phyloP scores from a whole-genome alignment of 2,797 vertebrate species.

The Xenentodon cancila region DNA sequence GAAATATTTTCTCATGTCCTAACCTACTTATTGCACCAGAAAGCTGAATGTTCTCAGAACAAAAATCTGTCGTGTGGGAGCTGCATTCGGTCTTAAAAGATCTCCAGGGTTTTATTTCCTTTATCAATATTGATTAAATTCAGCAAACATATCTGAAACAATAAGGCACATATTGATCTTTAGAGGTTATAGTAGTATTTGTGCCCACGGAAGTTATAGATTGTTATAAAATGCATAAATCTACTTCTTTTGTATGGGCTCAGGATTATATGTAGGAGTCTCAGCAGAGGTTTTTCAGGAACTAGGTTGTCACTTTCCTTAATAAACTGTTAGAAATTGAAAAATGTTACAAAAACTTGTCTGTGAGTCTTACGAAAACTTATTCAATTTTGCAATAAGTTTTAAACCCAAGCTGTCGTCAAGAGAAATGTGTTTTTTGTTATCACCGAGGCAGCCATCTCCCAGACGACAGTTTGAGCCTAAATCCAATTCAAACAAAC shows the following conservation, averaged over 20 bases:
- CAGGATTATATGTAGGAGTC: no score
- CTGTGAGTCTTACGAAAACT: no score
- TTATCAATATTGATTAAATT: slow-evolving; percentile 56
- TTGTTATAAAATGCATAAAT: no score
- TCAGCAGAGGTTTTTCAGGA: no score
- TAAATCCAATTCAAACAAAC: slow-evolving; percentile 51
- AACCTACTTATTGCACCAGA: slow-evolving; percentile 45
- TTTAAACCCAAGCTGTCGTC: slow-evolving; percentile 9
- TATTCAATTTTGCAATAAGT: neutral
- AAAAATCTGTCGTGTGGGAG: slow-evolving; percentile 47
- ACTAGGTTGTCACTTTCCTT: no score
- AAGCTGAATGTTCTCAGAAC: slow-evolving; percentile 49
- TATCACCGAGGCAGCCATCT: slow-evolving; percentile 26
- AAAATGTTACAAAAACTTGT: no score
- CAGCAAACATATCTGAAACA: slow-evolving; percentile 20
- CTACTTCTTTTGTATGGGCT: no score
- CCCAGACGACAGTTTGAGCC: slow-evolving; percentile 43
- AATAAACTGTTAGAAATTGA: no score
- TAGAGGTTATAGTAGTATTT: no score
- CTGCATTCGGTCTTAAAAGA: slow-evolving; percentile 29
- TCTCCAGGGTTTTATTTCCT: slow-evolving; percentile 52
- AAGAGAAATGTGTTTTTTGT: slow-evolving; percentile 14
- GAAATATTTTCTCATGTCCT: slow-evolving; percentile 40
- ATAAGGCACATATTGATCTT: no score
- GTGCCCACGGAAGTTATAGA: no score